phyloP scores from a whole-genome alignment of 2,888 invertebrate species.

The Thecophora atra region DNA sequence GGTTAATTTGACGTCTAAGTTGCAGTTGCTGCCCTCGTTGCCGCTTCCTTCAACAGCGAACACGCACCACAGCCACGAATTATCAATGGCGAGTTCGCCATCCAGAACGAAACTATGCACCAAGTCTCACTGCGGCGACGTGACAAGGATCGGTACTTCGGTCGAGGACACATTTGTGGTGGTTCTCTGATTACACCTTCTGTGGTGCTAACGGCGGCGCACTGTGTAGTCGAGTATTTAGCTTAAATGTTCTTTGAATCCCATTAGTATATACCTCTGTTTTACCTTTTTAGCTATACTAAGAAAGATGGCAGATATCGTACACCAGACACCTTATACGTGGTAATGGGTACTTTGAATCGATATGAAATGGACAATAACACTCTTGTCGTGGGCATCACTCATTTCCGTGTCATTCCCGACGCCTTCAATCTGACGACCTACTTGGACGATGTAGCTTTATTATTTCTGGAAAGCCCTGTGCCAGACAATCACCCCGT shows the following conservation, averaged over 20 bases:
- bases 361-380: constrained; percentile 48
- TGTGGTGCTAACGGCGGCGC: constrained; percentile 49
- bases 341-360: constrained; percentile 55
- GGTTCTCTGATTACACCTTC: constrained; percentile 53
- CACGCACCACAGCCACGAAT: constrained; percentile 35
- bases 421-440: constrained; percentile 49
- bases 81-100: constrained; percentile 48
- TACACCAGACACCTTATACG: constrained; percentile 46
- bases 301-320: background rate
- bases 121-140: constrained; percentile 55
- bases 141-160: constrained; percentile 52
- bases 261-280: background rate
- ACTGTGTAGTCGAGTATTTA: constrained; percentile 52
- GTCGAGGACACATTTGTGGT: constrained; percentile 61
- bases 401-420: constrained; percentile 42
- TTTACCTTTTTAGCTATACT: background rate
- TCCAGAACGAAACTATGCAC: constrained; percentile 52
- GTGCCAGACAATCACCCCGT: constrained; percentile 58
- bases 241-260: background rate
- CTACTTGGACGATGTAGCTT: constrained; percentile 56
- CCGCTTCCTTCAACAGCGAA: background rate
- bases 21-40: background rate
- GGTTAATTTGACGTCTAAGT: too few species aligned
- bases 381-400: constrained; percentile 53
- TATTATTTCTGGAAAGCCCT: constrained; percentile 54